Base-by-base conservation (phyloP, 2,797 vertebrate genomes). In the Gymnoscopelus microlampas region DNA sequence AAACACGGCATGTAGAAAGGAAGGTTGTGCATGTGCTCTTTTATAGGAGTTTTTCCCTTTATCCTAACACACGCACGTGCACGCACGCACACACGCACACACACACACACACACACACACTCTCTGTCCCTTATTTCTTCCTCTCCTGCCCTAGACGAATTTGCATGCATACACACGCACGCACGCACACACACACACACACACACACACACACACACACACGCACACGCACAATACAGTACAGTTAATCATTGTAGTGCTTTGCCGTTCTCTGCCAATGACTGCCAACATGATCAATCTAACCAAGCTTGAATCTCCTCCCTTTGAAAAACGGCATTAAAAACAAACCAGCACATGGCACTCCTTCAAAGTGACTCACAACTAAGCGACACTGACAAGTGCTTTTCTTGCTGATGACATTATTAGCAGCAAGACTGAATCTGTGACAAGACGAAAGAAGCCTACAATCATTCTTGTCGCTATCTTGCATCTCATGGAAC, bases 401-500 rank as follows among this genome's bases (percentile, higher is more conserved):
- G 56, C 32, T 67, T 51, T 3, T 66, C 1, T 24, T 53, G 54
- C 32, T 60, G 32, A 74, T 68, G 64, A 71, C 57, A 63, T 59
- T 11, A 44, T 32, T 47, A 44, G 53, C 62, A 3, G 14, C 32
- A 53, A 64, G 68, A 71, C 2, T 24, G n/a, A 65, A 29, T 44
- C 57, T 63, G 55, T 75, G 65, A 77, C 71, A 63, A 58, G 60
- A 59, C 63, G 71, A 32, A 47, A 53, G 15, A 19, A 81, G 66
- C 26, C 80, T 82, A 63, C 75, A 76, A 87, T 82, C 80, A 56
- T 67, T 68, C 47, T 76, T 72, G 75, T 13, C 3, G 24, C 50
- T 71, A 44, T 44, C 8, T 55, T 70, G 77, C 75, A 67, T 74
- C 82, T 78, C 35, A 63, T 65, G 60, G 66, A 78, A 76, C 44